Evolutionary conservation across 2,797 vertebrate species (phyloP), one percentile per base, ranked within the genome.

Genomic region (Enteromius unitaeniatus): DNA sequence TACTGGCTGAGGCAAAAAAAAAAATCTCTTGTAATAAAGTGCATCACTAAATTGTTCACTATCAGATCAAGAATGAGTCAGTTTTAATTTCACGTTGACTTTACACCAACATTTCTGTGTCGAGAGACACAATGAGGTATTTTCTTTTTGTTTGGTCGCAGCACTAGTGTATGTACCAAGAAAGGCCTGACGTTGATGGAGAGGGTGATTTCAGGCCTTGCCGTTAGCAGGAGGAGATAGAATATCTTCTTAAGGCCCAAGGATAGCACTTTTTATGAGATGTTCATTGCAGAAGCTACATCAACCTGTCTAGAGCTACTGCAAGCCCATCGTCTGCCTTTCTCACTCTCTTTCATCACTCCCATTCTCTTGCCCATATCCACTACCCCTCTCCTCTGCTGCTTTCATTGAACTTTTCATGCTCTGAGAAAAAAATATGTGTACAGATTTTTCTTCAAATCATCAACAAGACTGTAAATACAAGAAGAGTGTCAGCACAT

Each of bases 251-350:
- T 93, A 92, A 94, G 91, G 92, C 92, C 93, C 91, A 93, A 88
- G 91, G 94, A 94, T 93, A 95, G 93, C 92, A 93, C 93, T 91
- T 94, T 95, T 95, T 95, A 95, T 94, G 94, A 95, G 94, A 93
- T 92, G 92, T 92, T 95, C 93, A 95, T 95, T 94, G 93, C 94
- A 91, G 89, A 87, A 93, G 92, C 93, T 95, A 95, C 92, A 95
- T 95, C 94, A 95, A 95, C 92, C 94, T 95, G 94, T 95, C 95
- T 89, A 89, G 84, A 88, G 90, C 90, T 90, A 90, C 90, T 86
- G 81, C 89, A 84, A 90, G 90, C 67, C 84, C 84, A 85, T 83
- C 75, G 83, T 84, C 68, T 67, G 78, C 79, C 83, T 79, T 74
- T 86, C 67, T 84, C 19, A 26, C 78, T 69, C 82, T 64, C 82